These are phyloP conservation scores for Zygogramma bicolorata DNA, from an alignment of 2,888 invertebrate genomes.

Conservation along the genomic window DNA sequence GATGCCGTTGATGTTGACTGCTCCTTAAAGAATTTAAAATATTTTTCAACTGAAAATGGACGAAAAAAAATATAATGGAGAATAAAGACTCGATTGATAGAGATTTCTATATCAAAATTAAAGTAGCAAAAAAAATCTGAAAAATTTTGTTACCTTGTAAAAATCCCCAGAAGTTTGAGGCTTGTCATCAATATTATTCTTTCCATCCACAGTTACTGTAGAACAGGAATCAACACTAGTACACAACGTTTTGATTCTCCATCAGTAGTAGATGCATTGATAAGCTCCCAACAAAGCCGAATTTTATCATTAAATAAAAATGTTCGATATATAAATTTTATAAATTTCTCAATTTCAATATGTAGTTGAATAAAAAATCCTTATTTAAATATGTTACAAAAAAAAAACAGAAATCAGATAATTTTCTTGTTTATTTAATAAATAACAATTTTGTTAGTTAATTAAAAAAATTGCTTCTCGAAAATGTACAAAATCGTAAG, in stretches of 20 bases:
- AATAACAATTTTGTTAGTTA: slow-evolving; percentile 10
- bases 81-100: slow-evolving; percentile 21
- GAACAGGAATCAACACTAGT: slow-evolving; percentile 37
- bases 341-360: slow-evolving; percentile 1
- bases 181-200: slow-evolving; percentile 35
- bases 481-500: slow-evolving; percentile 19
- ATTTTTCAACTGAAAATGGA: slow-evolving; percentile 19
- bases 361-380: not conserved
- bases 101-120: slow-evolving; percentile 13
- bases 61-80: slow-evolving; percentile 21
- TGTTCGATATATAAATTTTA: slow-evolving; percentile 23
- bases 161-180: slow-evolving; percentile 36
- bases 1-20: slow-evolving; percentile 29
- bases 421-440: slow-evolving; percentile 17
- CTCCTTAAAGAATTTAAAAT: slow-evolving; percentile 24
- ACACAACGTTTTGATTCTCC: slow-evolving; percentile 31
- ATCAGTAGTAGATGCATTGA: slow-evolving; percentile 37
- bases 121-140: slow-evolving; percentile 14
- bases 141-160: slow-evolving; percentile 26
- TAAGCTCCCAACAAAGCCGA: slow-evolving; percentile 33
- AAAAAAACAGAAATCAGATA: slow-evolving; percentile 22
- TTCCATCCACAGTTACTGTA: slow-evolving; percentile 38
- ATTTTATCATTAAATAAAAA: slow-evolving; percentile 30
- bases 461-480: slow-evolving; percentile 18
- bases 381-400: not conserved